Evolutionary conservation across 2,113 vertebrate genomes (phyloP).

Genomic region (Siphamia tubifer): DNA sequence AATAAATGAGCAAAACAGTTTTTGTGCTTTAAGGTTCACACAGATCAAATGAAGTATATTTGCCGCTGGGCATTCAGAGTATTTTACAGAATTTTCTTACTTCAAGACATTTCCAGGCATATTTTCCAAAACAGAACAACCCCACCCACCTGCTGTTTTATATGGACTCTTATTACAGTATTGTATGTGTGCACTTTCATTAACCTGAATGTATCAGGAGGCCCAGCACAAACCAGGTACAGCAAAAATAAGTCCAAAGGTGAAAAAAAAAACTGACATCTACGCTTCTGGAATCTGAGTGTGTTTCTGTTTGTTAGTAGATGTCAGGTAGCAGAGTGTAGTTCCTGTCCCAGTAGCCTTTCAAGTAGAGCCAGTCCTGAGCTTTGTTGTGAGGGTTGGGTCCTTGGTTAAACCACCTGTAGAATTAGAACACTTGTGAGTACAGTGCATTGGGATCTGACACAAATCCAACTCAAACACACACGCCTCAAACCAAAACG

Average conservation of each 20-base stretch:
- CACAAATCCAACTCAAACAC: neutral
- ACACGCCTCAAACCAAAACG: neutral
- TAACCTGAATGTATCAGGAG: neutral
- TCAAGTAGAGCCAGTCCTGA: conserved; percentile 94
- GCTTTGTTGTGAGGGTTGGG: conserved; percentile 91
- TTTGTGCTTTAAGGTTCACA: conserved; percentile 63
- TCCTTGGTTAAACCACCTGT: conserved; percentile 96
- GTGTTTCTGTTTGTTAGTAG: conserved; percentile 81
- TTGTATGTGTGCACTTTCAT: too few relatives aligned
- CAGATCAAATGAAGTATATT: conserved; percentile 11
- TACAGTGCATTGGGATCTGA: neutral
- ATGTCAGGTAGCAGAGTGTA: conserved; percentile 93
- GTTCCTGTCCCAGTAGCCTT: conserved; percentile 96
- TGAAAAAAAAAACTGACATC: conserved; percentile 8
- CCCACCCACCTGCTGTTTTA: neutral
- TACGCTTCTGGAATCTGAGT: neutral
- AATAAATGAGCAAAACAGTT: conserved; percentile 22
- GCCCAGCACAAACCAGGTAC: neutral
- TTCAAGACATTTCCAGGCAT: neutral
- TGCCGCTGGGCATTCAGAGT: neutral
- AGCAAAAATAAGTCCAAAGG: conserved; percentile 30
- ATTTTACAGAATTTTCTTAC: neutral
- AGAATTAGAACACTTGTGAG: conserved; percentile 7
- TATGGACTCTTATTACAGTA: neutral
- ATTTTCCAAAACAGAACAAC: neutral